These are phyloP conservation scores for Daphoenositta chrysoptera DNA, from an alignment of 2,113 vertebrate genomes.

Conservation along the genomic window DNA sequence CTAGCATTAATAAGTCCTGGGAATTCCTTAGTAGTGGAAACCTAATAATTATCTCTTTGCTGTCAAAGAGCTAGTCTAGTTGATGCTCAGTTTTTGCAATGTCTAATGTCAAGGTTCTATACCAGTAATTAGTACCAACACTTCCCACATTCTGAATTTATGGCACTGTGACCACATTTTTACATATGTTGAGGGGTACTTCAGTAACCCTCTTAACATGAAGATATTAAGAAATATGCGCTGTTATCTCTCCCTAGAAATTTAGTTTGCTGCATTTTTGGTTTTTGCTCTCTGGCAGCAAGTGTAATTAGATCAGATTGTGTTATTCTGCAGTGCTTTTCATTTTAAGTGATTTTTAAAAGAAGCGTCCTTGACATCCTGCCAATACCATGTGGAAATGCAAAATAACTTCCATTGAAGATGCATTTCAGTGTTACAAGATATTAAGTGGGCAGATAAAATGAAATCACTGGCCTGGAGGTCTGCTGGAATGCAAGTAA, in stretches of 20 bases:
- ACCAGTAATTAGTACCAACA: constrained; percentile 65
- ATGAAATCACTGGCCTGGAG: not conserved
- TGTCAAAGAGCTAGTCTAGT: constrained; percentile 25
- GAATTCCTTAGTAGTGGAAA: constrained; percentile 10
- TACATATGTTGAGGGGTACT: constrained; percentile 49
- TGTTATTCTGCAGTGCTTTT: not conserved
- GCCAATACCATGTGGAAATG: not conserved
- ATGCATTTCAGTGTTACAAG: not conserved
- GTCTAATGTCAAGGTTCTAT: constrained; percentile 55
- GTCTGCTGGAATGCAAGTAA: not conserved
- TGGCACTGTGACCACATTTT: constrained; percentile 46
- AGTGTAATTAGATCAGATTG: not conserved
- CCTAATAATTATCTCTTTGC: constrained; percentile 51
- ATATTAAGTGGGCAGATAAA: not conserved
- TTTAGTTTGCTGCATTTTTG: not conserved
- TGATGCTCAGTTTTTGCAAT: constrained; percentile 22
- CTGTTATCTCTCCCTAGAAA: constrained; percentile 2
- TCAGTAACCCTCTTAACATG: constrained; percentile 33
- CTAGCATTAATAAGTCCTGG: constrained; percentile 11
- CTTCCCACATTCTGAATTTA: constrained; percentile 47
- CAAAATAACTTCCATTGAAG: not conserved
- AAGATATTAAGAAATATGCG: constrained; percentile 18
- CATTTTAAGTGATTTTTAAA: not conserved
- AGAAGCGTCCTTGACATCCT: not conserved
- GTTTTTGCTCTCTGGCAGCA: not conserved